Evolutionary conservation across 2,797 vertebrate genomes (phyloP).

Genomic region (Pseudocheirus occidentalis): DNA sequence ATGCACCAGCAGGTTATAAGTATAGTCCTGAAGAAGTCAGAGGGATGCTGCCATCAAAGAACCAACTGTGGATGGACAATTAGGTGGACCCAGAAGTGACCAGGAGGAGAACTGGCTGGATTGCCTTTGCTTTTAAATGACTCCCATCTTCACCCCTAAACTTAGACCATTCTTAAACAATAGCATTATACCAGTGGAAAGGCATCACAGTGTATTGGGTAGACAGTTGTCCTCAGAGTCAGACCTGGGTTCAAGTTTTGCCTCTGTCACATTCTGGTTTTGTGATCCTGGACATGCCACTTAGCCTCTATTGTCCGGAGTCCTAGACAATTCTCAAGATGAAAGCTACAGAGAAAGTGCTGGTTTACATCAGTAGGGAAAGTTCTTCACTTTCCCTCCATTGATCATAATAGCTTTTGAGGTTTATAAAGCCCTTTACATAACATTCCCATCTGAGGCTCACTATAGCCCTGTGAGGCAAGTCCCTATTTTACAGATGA

Average conservation of each 20-base stretch:
- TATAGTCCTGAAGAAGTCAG: not conserved
- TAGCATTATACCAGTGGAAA: not conserved
- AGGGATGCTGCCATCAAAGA: not conserved
- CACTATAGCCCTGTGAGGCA: not conserved
- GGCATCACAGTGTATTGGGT: not conserved
- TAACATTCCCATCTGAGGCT: not conserved
- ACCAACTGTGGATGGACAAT: not conserved
- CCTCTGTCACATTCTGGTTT: not conserved
- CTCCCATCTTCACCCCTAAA: not conserved
- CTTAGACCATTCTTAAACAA: not conserved
- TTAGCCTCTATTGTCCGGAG: not conserved
- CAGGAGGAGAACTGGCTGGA: not conserved
- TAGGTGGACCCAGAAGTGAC: not conserved
- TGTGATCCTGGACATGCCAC: not conserved
- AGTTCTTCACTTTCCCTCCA: not conserved
- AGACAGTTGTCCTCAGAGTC: not conserved
- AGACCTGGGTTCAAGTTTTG: not conserved
- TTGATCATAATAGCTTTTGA: not conserved
- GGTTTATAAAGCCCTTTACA: not conserved
- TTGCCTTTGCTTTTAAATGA: not conserved
- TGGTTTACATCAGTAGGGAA: not conserved
- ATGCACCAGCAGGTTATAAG: not conserved
- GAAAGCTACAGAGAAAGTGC: not conserved
- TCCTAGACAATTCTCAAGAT: not conserved
- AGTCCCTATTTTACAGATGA: not conserved